These are phyloP conservation scores for Antheraea yamamai DNA, from an alignment of 2,888 invertebrate species.

Conservation along the genomic window DNA sequence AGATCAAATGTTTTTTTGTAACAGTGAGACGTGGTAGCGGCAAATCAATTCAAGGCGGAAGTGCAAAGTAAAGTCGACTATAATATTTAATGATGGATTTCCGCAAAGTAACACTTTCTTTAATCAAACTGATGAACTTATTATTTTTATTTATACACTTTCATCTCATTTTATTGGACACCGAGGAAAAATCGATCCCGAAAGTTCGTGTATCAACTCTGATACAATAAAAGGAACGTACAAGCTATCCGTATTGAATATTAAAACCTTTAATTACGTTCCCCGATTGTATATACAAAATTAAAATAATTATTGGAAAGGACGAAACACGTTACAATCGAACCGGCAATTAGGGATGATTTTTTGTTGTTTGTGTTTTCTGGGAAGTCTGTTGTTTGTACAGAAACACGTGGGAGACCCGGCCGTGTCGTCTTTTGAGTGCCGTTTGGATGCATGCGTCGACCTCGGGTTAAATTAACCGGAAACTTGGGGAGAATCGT, in stretches of 20 bases:
- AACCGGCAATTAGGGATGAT: constrained; percentile 57
- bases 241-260: neutral
- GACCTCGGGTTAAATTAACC: constrained; percentile 76
- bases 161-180: neutral
- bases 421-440: constrained; percentile 5
- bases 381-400: constrained; percentile 60
- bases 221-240: too few species aligned
- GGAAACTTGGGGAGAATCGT: constrained; percentile 76
- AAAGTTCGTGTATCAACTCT: neutral
- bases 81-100: too few species aligned
- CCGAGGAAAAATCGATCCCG: neutral
- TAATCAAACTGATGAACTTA: too few species aligned
- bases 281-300: neutral
- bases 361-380: constrained; percentile 62
- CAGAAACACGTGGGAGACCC: constrained; percentile 34
- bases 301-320: constrained; percentile 7
- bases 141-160: neutral
- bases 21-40: too few species aligned
- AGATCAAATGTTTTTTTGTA: too few species aligned
- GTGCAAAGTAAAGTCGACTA: too few species aligned
- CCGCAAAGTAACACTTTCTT: too few species aligned
- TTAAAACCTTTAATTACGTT: constrained; percentile 3
- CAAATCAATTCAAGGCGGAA: too few species aligned
- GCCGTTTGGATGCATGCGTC: constrained; percentile 66
- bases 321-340: neutral